These are phyloP conservation scores for Cyrtonyx montezumae DNA, from an alignment of 2,113 vertebrate species.

Conservation along the genomic window DNA sequence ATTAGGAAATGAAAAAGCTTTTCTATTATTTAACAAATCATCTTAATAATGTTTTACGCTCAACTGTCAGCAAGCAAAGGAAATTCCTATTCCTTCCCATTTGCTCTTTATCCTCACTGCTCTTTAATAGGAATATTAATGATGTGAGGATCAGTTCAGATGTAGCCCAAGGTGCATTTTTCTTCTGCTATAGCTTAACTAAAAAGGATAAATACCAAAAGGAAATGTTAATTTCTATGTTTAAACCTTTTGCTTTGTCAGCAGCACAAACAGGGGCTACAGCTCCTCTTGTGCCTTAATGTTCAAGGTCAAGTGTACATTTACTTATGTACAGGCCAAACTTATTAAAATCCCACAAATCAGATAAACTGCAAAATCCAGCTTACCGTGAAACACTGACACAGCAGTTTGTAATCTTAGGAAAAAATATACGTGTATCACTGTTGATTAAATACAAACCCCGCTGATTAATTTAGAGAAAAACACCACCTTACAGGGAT, in stretches of 20 bases:
- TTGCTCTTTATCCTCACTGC: constrained; percentile 35
- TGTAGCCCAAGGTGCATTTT: neutral
- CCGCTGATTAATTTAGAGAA: constrained; percentile 36
- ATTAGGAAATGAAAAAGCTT: constrained; percentile 78
- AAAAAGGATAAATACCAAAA: neutral
- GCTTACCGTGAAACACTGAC: neutral
- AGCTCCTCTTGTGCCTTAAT: neutral
- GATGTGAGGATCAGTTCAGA: neutral
- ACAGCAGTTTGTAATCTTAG: neutral
- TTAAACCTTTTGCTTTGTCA: neutral
- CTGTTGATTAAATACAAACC: constrained; percentile 26
- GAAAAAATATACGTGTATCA: neutral
- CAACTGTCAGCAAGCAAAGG: constrained; percentile 21
- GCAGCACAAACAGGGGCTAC: neutral
- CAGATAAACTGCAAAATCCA: constrained; percentile 29
- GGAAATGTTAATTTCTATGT: neutral
- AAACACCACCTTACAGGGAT: constrained; percentile 6
- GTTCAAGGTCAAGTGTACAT: neutral
- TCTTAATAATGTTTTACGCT: constrained; percentile 67
- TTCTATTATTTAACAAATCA: constrained; percentile 84
- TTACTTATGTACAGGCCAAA: neutral
- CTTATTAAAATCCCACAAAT: constrained; percentile 49
- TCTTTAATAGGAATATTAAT: constrained; percentile 58
- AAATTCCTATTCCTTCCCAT: constrained; percentile 19
- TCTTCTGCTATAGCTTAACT: neutral